Base-by-base conservation (phyloP, 2,113 vertebrate genomes). In the Seriola aureovittata region DNA sequence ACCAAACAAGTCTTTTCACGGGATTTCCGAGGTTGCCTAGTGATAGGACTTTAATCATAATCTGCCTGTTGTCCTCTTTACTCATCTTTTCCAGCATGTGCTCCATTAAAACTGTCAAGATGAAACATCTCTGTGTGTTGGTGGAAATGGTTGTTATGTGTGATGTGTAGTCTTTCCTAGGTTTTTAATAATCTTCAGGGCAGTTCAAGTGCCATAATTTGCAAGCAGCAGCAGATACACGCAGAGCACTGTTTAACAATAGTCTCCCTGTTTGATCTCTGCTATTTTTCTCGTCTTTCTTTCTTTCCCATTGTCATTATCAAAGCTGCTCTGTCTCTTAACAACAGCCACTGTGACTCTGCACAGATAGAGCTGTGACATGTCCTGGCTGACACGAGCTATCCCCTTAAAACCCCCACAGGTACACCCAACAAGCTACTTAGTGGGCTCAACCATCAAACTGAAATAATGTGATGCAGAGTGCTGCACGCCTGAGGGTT, bases 391-490 rank as follows among this genome's bases (percentile, higher is more conserved):
- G 75, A 75, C 69, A 59, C 67, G 65, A 44, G 59, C 67, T 60
- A 64, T 85, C 77, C 58, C 70, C 57, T 64, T 52, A 21, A 63
- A 81, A 13, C 36, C 58, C 80, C 72, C 75, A 71, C 80, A 79
- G 74, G 78, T 74, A 68, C 71, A 23, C 63, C 82, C 85, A 78
- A 79, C 82, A 62, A 74, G 68, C 71, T 62, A 81, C 88, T 93
- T 80, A 85, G 79, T 40, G 80, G 69, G 71, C 17, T 78, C 57
- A 81, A 63, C 88, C 68, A 79, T 81, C 36, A 16, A 80, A 80
- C 86, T 89, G 85, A 89, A 89, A 85, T 85, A 86, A 91, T 85
- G 87, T 65, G 85, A 81, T 82, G 87, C 42, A 23, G 83, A 91
- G 83, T 71, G 77, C 71, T 42, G 62, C 82, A 80, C 50, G 85